Conservation (phyloP, 2,797 vertebrate genomes). For the Malacoraja senta region DNA sequence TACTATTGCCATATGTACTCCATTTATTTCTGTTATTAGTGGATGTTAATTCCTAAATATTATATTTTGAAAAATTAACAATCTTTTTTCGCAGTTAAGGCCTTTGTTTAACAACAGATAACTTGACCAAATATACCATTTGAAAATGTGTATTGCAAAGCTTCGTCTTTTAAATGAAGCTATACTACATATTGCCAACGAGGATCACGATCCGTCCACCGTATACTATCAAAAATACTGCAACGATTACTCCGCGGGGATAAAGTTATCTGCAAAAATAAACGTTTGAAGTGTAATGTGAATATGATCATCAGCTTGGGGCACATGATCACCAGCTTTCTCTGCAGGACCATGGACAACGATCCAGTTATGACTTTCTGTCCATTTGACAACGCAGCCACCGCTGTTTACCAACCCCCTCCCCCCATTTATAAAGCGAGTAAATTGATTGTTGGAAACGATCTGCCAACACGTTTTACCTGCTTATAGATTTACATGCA, state of each 20-base stretch:
- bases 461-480: neutral
- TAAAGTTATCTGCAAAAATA: neutral
- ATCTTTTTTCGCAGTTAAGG: neutral
- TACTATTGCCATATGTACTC: neutral
- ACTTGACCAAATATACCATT: neutral
- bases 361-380: neutral
- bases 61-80: neutral
- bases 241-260: neutral
- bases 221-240: neutral
- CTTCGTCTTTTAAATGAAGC: neutral
- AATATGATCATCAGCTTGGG: neutral
- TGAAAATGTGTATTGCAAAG: neutral
- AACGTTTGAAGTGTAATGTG: neutral
- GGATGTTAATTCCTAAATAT: neutral
- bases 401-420: neutral
- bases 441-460: neutral
- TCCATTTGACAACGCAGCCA: neutral
- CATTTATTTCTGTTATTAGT: neutral
- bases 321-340: too few relatives aligned
- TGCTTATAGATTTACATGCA: neutral
- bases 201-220: neutral
- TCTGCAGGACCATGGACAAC: constrained; percentile 34
- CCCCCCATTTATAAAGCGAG: neutral
- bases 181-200: neutral
- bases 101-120: neutral